Base-by-base conservation (phyloP, 2,797 vertebrate genomes). In the Anabas testudineus region DNA sequence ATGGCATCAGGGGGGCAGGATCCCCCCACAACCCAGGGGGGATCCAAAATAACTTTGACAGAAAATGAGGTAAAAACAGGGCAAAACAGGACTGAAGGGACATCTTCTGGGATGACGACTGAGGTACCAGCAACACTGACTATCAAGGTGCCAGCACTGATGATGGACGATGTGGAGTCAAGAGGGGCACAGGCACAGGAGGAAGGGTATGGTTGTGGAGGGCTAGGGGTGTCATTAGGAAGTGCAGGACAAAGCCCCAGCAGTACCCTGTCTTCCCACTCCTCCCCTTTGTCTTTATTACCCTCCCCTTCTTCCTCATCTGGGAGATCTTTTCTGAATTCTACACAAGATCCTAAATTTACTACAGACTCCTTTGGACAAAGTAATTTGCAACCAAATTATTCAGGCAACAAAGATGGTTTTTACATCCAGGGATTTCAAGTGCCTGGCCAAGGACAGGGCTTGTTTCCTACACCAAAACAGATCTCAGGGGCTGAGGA, bases 171-270 rank as follows among this genome's bases (percentile, higher is more conserved):
- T n/a, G 93, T 95, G 39, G 92, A 89, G 1, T 92, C 92, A 32
- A 49, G 37, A 58, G 77, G 47, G 28, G 79, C 49, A 34, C 72
- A 52, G 45, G 60, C 78, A 58, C 92, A 90, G 86, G 94, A 93
- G 82, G 95, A 82, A 0, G 93, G 60, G 92, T 89, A 36, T 80
- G 90, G 59, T 71, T 75, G 72, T 57, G 90, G 79, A 71, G 90
- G 81, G 64, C 56, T 22, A 43, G 77, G 45, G 26, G 69, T 30
- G 13, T 22, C 71, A 52, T 76, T 91, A 63, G 92, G 91, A 10
- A 94, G 93, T 59, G 84, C 86, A 13, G 92, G 91, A 71, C 90
- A 94, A 80, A 94, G 91, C 76, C 92, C 92, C 8, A 84, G 74
- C 68, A 93, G 91, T 42, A 84, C 91, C 4, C 19, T 91, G 18